These are phyloP conservation scores for Folsomia candida DNA, from an alignment of 2,888 invertebrate species.

Conservation along the genomic window DNA sequence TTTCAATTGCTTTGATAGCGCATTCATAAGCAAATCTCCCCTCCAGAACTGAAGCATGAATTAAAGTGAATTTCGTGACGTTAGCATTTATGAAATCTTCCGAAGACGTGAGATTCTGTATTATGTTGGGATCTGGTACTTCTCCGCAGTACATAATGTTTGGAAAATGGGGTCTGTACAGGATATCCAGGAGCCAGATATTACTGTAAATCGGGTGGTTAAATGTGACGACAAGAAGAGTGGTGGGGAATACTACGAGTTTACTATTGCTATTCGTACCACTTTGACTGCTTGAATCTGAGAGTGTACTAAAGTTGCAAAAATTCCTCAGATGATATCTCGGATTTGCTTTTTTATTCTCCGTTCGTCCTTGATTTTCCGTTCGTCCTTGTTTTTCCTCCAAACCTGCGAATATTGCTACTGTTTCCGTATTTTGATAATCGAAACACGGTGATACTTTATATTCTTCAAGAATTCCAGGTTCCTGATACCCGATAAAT, in stretches of 20 bases:
- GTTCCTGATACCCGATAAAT: neutral
- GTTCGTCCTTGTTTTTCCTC: too few relatives aligned
- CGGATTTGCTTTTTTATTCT: too few relatives aligned
- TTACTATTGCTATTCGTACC: neutral
- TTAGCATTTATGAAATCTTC: neutral
- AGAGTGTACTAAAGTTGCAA: neutral
- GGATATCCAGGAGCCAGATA: neutral
- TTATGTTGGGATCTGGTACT: neutral
- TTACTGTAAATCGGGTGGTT: neutral
- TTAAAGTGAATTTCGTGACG: neutral
- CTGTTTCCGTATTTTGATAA: too few relatives aligned
- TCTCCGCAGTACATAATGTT: neutral
- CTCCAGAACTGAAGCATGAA: neutral
- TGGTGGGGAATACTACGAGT: neutral
- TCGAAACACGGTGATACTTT: too few relatives aligned
- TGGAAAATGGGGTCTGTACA: neutral
- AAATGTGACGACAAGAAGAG: neutral
- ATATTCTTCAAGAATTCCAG: too few relatives aligned
- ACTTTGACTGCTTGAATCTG: neutral
- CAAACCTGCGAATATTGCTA: too few relatives aligned
- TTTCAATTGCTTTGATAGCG: neutral
- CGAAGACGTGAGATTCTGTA: neutral
- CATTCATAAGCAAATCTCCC: neutral
- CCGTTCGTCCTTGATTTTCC: too few relatives aligned
- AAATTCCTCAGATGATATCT: neutral